A percentile compares a stretch with the other conserved stretches of the same genome.
These are phyloP conservation scores for Monochamus saltuarius DNA, from an alignment of 1,140 invertebrate species.

Conservation along the genomic window DNA sequence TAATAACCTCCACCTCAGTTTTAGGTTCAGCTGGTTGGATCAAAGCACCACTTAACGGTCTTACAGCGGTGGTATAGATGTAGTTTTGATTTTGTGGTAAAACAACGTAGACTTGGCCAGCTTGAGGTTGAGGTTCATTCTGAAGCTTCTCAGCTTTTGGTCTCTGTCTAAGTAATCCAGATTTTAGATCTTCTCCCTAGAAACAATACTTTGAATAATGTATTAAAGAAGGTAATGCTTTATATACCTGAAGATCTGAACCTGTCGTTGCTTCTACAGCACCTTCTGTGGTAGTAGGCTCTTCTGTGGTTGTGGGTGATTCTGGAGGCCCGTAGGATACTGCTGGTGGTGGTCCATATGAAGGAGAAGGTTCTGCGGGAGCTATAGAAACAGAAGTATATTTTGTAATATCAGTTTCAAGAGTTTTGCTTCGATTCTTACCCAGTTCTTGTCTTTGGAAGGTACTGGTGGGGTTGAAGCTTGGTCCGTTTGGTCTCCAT, in stretches of 20 bases:
- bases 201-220: neutral
- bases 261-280: conserved; percentile 28
- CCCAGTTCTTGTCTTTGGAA: too few species aligned
- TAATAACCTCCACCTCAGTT: neutral
- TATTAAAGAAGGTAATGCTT: neutral
- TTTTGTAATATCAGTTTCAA: neutral
- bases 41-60: neutral
- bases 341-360: conserved; percentile 39
- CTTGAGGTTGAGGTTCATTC: conserved; percentile 16
- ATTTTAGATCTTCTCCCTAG: conserved; percentile 30
- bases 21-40: conserved; percentile 16
- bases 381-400: neutral
- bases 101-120: conserved; percentile 25
- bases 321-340: conserved; percentile 38
- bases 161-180: neutral
- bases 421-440: neutral
- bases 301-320: conserved; percentile 31
- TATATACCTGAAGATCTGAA: conserved; percentile 25
- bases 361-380: conserved; percentile 20
- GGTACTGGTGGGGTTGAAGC: conserved; percentile 22
- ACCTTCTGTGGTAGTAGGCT: conserved; percentile 35
- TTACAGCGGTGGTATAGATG: neutral
- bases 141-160: conserved; percentile 22
- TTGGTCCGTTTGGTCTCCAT: conserved; percentile 42
- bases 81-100: conserved; percentile 30